Conservation (phyloP, 2,113 vertebrate genomes). For the Geococcyx californianus region DNA sequence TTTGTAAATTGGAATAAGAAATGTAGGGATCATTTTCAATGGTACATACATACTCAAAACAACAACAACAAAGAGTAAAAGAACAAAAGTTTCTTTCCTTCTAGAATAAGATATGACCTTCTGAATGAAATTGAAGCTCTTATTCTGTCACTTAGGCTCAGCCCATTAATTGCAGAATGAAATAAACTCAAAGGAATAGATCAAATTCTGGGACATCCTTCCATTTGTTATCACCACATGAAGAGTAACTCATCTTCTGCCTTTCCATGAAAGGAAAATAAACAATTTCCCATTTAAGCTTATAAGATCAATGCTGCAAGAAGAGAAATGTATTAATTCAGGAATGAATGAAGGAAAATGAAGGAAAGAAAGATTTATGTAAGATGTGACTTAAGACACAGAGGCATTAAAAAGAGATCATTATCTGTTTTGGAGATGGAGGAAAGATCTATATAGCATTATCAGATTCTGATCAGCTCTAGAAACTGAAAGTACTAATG, state of each 20-base stretch:
- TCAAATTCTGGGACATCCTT: background rate
- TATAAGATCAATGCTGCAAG: background rate
- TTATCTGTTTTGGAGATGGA: background rate
- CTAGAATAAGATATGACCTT: background rate
- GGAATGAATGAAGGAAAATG: too few relatives aligned
- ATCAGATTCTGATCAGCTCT: slow-evolving; percentile 12
- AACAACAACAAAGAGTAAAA: background rate
- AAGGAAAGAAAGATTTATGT: slow-evolving; percentile 19
- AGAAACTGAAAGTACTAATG: background rate
- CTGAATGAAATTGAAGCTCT: background rate
- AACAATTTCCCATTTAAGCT: background rate
- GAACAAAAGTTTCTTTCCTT: background rate
- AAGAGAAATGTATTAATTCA: background rate
- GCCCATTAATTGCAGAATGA: background rate
- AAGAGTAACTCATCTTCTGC: background rate
- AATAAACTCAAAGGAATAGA: background rate
- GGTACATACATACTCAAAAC: background rate
- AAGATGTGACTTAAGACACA: background rate
- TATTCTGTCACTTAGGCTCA: background rate
- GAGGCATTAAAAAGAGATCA: slow-evolving; percentile 19
- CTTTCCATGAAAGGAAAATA: slow-evolving; percentile 17
- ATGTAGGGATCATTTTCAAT: background rate
- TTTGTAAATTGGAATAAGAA: background rate
- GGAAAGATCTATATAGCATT: background rate
- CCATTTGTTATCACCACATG: background rate